phyloP scores from a whole-genome alignment of 2,888 invertebrate species.

The Mimachlamys varia region DNA sequence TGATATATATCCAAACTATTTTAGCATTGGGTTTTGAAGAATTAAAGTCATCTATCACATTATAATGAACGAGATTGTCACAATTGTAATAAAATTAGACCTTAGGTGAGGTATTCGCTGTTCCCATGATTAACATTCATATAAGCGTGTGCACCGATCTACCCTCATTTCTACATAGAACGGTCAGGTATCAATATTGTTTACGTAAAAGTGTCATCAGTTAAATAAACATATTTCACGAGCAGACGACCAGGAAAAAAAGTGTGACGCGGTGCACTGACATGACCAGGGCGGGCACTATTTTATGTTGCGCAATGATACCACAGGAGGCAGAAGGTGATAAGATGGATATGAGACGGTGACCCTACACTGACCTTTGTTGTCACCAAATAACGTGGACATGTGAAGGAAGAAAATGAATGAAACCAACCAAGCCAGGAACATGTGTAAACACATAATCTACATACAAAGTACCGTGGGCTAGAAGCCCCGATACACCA shows the following conservation, averaged over 20 bases:
- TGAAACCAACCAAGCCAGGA: background rate
- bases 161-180: background rate
- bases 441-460: background rate
- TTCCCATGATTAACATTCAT: background rate
- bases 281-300: conserved; percentile 25
- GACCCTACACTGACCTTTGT: background rate
- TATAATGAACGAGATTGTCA: background rate
- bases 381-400: background rate
- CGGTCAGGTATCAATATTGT: background rate
- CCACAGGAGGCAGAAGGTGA: background rate
- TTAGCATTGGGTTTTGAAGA: background rate
- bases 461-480: background rate
- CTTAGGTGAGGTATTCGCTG: background rate
- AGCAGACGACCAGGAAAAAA: background rate
- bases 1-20: background rate
- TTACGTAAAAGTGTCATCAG: background rate
- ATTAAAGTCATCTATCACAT: background rate
- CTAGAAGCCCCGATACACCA: background rate
- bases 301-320: background rate
- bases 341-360: conserved; percentile 20
- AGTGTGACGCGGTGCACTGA: conserved; percentile 26
- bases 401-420: background rate
- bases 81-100: background rate
- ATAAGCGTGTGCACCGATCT: conserved; percentile 18
- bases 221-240: background rate